Base-by-base conservation (phyloP, 1,140 invertebrate species). In the Ericerus pela region DNA sequence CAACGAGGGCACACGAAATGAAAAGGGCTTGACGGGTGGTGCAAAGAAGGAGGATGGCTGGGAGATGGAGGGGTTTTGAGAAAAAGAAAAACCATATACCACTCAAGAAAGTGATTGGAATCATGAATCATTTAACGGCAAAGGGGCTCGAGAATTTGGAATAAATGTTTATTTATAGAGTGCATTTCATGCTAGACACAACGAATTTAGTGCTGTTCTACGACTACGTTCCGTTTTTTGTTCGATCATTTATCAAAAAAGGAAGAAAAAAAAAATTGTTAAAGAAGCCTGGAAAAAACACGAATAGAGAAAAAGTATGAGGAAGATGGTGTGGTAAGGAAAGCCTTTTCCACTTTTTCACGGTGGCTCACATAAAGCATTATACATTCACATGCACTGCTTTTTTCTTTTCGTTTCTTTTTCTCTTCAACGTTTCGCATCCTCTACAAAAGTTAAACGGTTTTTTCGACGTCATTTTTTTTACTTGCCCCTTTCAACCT, bases 161-260 rank as follows among this genome's bases (percentile, higher is more conserved):
- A 47, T 47, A 47, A 47, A 47, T 47, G 41, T 47, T 47, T 47
- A 47, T 47, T 47, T 47, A 47, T 47, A 47, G 41, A 47, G 41
- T 24, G 41, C 41, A 24, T 16, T 47, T 24, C 8, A 2, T 4
- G 16, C 20, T 24, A 8, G 18, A 47, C n/a, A n/a, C 41, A 47
- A 47, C 41, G 41, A 47, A 47, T 47, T 47, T 47, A 47, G 20
- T 24, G 26, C n/a, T n/a, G n/a, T n/a, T n/a, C 26, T 47, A 47
- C 20, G 41, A 47, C 20, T 47, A 47, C 20, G 41, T 47, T 47
- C 22, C 8, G n/a, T n/a, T n/a, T n/a, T n/a, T n/a, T n/a, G 8
- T 22, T 2, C 11, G 41, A 47, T 47, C 41, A 47, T 47, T 47
- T 47, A 47, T 47, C 41, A 47, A 47, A 10, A 47, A n/a, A n/a